phyloP scores from a whole-genome alignment of 1,140 invertebrate genomes.

The Mercenaria mercenaria region DNA sequence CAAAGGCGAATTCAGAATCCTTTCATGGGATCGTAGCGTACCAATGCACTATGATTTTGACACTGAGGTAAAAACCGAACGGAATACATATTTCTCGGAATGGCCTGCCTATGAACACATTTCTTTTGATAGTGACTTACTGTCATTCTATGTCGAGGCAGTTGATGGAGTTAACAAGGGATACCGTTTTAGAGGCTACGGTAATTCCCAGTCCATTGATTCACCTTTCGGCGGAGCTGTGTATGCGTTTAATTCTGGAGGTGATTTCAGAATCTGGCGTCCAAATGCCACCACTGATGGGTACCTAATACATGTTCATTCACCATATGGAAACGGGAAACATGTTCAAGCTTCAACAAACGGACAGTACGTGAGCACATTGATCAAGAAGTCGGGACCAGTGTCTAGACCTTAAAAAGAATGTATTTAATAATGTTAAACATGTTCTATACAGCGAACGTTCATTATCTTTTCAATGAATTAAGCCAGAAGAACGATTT shows the following conservation, averaged over 20 bases:
- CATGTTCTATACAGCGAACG: too few species aligned
- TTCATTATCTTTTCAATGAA: too few species aligned
- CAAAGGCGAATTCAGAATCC: slow-evolving; percentile 7
- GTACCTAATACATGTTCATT: slow-evolving; percentile 9
- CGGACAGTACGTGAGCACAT: neutral
- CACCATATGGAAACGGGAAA: slow-evolving; percentile 32
- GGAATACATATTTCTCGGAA: slow-evolving; percentile 13
- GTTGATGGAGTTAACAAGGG: slow-evolving; percentile 30
- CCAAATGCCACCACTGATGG: slow-evolving; percentile 6
- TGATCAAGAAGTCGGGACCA: neutral
- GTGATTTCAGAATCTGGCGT: neutral
- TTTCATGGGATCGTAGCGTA: neutral
- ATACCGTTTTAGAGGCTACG: slow-evolving; percentile 29
- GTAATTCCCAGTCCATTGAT: slow-evolving; percentile 11
- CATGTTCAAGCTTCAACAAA: slow-evolving; percentile 24
- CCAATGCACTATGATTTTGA: neutral
- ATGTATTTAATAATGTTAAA: too few species aligned
- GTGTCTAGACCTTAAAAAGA: too few species aligned
- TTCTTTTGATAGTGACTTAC: neutral
- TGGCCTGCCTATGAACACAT: neutral
- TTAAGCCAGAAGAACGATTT: too few species aligned
- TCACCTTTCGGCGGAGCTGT: slow-evolving; percentile 21
- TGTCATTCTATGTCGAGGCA: slow-evolving; percentile 33
- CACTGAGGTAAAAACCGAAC: neutral
- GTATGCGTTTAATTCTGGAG: neutral